Evolutionary conservation across 2,888 invertebrate genomes (phyloP).

Genomic region (Orchestes rusci): DNA sequence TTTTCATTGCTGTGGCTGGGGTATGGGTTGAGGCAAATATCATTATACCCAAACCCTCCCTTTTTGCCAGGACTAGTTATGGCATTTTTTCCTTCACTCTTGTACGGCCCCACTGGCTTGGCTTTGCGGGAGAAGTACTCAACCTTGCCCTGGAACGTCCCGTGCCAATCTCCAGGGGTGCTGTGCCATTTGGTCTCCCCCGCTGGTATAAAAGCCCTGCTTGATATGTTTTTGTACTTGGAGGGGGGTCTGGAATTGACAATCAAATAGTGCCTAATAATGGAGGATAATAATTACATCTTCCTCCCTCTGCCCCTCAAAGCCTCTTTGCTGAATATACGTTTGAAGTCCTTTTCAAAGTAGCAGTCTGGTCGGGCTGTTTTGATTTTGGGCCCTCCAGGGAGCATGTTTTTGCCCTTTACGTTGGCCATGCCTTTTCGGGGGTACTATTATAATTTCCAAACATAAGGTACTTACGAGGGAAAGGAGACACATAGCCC

Average conservation of each 20-base stretch:
- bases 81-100: conserved; percentile 28
- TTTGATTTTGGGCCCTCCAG: conserved; percentile 40
- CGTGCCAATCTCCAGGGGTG: conserved; percentile 49
- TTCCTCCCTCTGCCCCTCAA: conserved; percentile 30
- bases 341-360: conserved; percentile 44
- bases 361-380: conserved; percentile 42
- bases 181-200: conserved; percentile 44
- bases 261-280: neutral
- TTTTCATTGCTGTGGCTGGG: conserved; percentile 39
- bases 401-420: conserved; percentile 36
- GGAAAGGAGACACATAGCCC: conserved; percentile 35
- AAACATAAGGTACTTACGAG: conserved; percentile 25
- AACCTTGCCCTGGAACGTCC: conserved; percentile 43
- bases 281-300: conserved; percentile 14
- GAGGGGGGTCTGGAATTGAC: conserved; percentile 21
- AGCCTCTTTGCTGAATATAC: conserved; percentile 44
- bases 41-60: conserved; percentile 48
- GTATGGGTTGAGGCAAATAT: conserved; percentile 47
- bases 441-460: neutral
- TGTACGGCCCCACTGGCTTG: conserved; percentile 24
- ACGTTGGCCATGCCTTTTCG: too few species aligned
- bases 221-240: conserved; percentile 29
- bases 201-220: conserved; percentile 36
- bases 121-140: conserved; percentile 35
- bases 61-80: conserved; percentile 41